Evolutionary conservation across 2,888 invertebrate species (phyloP), one percentile per base, ranked within the genome.

Genomic region (Orthonychiurus folsomi): DNA sequence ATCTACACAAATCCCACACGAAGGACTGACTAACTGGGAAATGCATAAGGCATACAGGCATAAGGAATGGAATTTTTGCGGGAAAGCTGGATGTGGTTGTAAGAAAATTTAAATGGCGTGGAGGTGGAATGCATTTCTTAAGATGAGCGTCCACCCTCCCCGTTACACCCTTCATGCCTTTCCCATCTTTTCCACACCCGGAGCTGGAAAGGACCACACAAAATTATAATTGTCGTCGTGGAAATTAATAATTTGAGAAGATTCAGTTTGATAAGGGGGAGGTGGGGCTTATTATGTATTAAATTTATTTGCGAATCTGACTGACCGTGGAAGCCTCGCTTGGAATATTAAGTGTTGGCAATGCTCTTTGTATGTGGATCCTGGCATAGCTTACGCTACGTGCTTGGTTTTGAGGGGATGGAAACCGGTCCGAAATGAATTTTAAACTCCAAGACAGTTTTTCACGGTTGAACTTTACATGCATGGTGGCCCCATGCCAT

Each of bases 191-290:
- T 37, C 37, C 15, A 15, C 5, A 15, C 5, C 37, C 15, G 15
- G 15, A n/a, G n/a, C n/a, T n/a, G 37, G 37, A 37, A 9, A 5
- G 37, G 37, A 37, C 37, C 37, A 37, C 37, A 37, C 37, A 37
- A 37, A 37, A 37, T 37, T 37, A 37, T 37, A 37, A 37, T 37
- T 37, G 37, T 37, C 37, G 37, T 37, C 37, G 37, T 37, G 37
- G n/a, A 37, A 37, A 37, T 37, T 37, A 37, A 37, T 37, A 37
- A 37, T 37, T 37, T 37, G 37, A 37, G 37, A 37, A 9, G 15
- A 37, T 15, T 5, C 15, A 15, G 37, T 15, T 37, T 37, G 15
- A 15, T 37, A 5, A 37, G 37, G 15, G 37, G 37, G 15, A 37
- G 37, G 37, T 9, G 5, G 37, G 5, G 15, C 15, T 37, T 15